These are phyloP conservation scores for Ovis canadensis DNA, from an alignment of 2,113 vertebrate genomes.

Conservation along the genomic window DNA sequence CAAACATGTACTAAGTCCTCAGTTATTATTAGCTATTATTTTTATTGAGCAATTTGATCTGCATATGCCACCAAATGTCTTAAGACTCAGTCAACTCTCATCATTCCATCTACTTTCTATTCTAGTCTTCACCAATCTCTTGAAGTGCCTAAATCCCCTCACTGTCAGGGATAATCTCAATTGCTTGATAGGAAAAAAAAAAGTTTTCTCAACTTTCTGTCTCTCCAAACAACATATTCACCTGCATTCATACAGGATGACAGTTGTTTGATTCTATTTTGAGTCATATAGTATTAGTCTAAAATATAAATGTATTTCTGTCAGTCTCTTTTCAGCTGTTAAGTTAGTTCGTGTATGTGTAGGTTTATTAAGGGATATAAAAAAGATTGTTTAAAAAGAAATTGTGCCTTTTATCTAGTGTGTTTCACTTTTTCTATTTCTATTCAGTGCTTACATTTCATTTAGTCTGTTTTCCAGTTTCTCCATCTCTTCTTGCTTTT, in stretches of 20 bases:
- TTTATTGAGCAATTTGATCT: not conserved
- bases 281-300: not conserved
- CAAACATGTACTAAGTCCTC: not conserved
- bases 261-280: not conserved
- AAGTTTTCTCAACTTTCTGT: not conserved
- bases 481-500: not conserved
- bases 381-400: not conserved
- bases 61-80: not conserved
- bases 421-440: not conserved
- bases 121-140: not conserved
- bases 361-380: not conserved
- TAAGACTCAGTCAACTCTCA: not conserved
- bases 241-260: not conserved
- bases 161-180: not conserved
- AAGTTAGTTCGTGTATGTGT: not conserved
- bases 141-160: not conserved
- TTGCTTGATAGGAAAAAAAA: not conserved
- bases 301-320: not conserved
- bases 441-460: not conserved
- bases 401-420: not conserved
- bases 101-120: not conserved
- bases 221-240: not conserved
- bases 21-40: not conserved
- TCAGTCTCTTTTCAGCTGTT: not conserved
- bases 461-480: not conserved